Percentiles rank a stretch among this genome's conserved stretches.
phyloP scores from a whole-genome alignment of 1,140 invertebrate species.

The Lepidurus apus region DNA sequence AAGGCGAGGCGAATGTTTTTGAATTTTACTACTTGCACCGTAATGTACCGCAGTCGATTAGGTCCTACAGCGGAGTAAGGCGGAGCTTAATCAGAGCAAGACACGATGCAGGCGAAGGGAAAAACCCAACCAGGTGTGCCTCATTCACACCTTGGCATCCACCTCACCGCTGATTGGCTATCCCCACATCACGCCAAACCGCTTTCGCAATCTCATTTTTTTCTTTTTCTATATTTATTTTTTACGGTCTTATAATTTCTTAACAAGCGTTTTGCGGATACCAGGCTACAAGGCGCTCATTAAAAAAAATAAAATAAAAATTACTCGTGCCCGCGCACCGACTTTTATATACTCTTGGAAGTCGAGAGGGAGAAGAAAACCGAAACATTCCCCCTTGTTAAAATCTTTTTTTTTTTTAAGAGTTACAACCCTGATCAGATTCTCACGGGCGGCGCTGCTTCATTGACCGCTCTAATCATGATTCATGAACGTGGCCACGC shows the following conservation, averaged over 20 bases:
- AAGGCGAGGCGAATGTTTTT: no score
- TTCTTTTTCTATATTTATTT: neutral
- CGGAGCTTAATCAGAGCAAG: slow-evolving; percentile 4
- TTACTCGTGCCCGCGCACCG: neutral
- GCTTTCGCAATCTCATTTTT: slow-evolving; percentile 9
- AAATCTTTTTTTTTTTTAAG: neutral
- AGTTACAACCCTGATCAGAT: neutral
- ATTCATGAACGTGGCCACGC: slow-evolving; percentile 17
- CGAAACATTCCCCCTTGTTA: neutral
- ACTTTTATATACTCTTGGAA: neutral
- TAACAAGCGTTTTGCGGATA: neutral
- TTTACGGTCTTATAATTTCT: neutral
- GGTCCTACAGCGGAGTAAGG: neutral
- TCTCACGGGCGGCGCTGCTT: slow-evolving; percentile 20
- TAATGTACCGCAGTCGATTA: no score
- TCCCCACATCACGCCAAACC: neutral
- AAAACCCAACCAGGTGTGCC: slow-evolving; percentile 20
- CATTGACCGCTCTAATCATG: slow-evolving; percentile 19
- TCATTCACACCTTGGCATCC: slow-evolving; percentile 5
- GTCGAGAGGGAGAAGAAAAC: neutral
- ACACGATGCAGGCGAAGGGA: neutral
- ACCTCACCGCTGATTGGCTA: neutral
- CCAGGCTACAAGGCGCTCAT: neutral
- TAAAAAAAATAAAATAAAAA: neutral
- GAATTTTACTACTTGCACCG: no score